A percentile compares a stretch with the other conserved stretches of the same genome.
Conservation (phyloP, 30 jellyfish, hydroid and myxozoan species). For the Mastigias papua region DNA sequence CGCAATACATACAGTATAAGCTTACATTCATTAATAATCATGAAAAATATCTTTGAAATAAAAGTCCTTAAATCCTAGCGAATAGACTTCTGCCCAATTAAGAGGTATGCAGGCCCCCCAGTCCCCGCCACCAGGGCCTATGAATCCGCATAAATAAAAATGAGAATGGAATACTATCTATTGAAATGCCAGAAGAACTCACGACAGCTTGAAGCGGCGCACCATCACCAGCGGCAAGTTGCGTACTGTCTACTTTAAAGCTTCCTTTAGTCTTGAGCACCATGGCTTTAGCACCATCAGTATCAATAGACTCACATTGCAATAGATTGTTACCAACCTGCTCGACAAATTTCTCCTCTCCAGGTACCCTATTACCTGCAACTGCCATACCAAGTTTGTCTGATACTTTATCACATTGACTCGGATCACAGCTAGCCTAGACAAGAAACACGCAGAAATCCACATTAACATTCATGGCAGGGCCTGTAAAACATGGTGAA, state of each 20-base stretch:
- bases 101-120: too few species aligned
- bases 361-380: constrained; percentile 83
- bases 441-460: not conserved
- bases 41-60: too few species aligned
- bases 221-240: constrained; percentile 55
- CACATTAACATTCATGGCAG: too few species aligned
- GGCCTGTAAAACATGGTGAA: too few species aligned
- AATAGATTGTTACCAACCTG: constrained; percentile 45
- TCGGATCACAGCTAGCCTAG: constrained; percentile 69
- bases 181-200: not conserved
- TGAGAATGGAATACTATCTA: too few species aligned
- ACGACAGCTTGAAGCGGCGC: constrained; percentile 70
- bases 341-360: constrained; percentile 61
- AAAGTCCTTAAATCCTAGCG: too few species aligned
- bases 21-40: too few species aligned
- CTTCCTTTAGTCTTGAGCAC: constrained; percentile 55
- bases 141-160: too few species aligned
- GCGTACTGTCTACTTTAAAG: constrained; percentile 51
- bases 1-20: too few species aligned
- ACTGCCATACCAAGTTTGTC: constrained; percentile 37
- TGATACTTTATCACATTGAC: constrained; percentile 23
- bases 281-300: constrained; percentile 57
- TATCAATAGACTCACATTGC: constrained; percentile 43
- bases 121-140: too few species aligned
- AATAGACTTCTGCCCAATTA: too few species aligned